phyloP scores from a whole-genome alignment of 2,113 vertebrate genomes.

The Sarotherodon lohbergeri region DNA sequence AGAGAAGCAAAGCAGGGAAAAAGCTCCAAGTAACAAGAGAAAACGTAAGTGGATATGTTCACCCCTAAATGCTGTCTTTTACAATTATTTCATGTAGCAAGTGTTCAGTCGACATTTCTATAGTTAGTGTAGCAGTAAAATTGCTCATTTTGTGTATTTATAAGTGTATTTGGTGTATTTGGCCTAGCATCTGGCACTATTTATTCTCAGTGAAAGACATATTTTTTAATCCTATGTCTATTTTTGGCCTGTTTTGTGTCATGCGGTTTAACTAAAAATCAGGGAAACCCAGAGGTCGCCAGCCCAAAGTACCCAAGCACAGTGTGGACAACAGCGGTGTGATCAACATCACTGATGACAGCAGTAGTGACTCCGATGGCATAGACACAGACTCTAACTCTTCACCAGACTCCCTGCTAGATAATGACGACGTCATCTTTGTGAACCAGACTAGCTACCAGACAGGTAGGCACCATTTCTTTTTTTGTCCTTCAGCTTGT shows the following conservation, averaged over 20 bases:
- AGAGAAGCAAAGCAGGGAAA: conserved; percentile 89
- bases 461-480: conserved; percentile 54
- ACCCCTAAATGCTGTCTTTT: not conserved
- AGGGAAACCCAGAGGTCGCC: conserved; percentile 82
- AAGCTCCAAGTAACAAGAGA: conserved; percentile 82
- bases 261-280: not conserved
- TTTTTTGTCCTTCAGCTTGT: not conserved
- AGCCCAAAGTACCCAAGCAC: conserved; percentile 73
- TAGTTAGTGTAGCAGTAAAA: not conserved
- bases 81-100: not conserved
- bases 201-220: not conserved
- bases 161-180: not conserved
- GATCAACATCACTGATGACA: conserved; percentile 92
- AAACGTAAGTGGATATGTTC: conserved; percentile 80
- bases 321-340: conserved; percentile 64
- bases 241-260: not conserved
- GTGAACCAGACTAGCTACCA: conserved; percentile 75
- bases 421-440: conserved; percentile 88
- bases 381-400: conserved; percentile 94
- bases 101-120: not conserved
- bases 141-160: not conserved
- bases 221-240: not conserved
- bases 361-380: conserved; percentile 89
- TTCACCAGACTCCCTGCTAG: conserved; percentile 87
- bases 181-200: not conserved